phyloP scores from a whole-genome alignment of 2,113 vertebrate genomes.

The Genyomyrus donnyi region DNA sequence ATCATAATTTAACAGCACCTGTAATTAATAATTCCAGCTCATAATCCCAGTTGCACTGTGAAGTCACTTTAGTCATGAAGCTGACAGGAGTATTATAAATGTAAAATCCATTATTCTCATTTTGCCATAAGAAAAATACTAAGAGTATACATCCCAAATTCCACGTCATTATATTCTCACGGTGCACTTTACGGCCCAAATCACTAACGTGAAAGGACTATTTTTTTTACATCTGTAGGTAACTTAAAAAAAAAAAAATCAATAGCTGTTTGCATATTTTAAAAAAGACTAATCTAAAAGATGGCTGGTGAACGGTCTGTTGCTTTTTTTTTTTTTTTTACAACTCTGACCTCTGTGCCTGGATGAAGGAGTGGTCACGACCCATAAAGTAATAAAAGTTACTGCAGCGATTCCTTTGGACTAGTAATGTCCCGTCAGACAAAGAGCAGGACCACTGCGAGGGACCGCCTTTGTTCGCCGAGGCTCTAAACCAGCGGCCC shows the following conservation, averaged over 20 bases:
- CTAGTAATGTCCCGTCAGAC: constrained; percentile 20
- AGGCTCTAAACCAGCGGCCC: constrained; percentile 5
- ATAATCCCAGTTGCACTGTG: neutral
- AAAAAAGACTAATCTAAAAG: neutral
- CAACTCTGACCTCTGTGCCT: constrained; percentile 28
- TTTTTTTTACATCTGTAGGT: neutral
- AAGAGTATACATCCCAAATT: neutral
- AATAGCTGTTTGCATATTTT: neutral
- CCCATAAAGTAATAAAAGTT: constrained; percentile 44
- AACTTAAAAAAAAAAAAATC: neutral
- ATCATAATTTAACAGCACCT: neutral
- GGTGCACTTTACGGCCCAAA: neutral
- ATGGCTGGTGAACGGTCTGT: neutral
- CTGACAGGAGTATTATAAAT: neutral
- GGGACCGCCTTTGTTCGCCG: constrained; percentile 27
- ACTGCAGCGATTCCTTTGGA: constrained; percentile 40
- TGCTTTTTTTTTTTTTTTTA: neutral
- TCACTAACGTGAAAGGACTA: neutral
- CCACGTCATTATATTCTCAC: neutral
- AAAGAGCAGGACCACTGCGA: constrained; percentile 5
- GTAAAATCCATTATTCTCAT: neutral
- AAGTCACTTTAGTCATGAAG: neutral
- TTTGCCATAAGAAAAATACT: neutral
- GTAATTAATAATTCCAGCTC: neutral
- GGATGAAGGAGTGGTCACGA: constrained; percentile 29